phyloP scores from a whole-genome alignment of 2,113 vertebrate species.

The Barnardius zonarius region DNA sequence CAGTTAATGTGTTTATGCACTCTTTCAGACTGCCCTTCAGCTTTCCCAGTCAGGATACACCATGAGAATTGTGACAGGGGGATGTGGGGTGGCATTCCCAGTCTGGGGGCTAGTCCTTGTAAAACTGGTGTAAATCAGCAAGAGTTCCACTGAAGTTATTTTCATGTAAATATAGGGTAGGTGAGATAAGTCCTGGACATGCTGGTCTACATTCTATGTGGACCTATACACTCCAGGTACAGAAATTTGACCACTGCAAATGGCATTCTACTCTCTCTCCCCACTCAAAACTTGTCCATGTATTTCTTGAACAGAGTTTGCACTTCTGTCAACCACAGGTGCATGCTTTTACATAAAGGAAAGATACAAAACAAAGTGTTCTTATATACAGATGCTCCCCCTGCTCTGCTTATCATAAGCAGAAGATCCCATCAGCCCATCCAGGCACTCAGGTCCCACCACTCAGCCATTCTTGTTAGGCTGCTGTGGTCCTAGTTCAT shows the following conservation, averaged over 20 bases:
- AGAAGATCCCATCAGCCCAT: background rate
- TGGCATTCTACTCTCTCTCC: background rate
- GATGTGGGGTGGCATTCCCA: background rate
- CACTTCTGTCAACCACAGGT: background rate
- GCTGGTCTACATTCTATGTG: background rate
- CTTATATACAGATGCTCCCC: background rate
- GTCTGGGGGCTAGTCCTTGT: background rate
- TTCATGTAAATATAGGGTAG: background rate
- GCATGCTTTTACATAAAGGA: background rate
- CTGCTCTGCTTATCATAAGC: background rate
- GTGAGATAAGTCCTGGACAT: background rate
- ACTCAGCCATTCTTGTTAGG: background rate
- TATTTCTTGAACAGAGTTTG: background rate
- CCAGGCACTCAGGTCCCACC: accelerated
- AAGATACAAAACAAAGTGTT: background rate
- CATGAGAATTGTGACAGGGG: background rate
- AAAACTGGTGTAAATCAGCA: background rate
- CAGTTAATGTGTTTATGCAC: background rate
- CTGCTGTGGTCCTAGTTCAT: background rate
- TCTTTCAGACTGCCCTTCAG: background rate
- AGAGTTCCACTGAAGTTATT: background rate
- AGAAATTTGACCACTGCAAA: background rate
- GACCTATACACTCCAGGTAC: background rate
- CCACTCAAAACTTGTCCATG: background rate
- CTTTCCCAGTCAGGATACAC: background rate